Base-by-base conservation (phyloP, 1,140 invertebrate genomes). In the Teleogryllus occipitalis region DNA sequence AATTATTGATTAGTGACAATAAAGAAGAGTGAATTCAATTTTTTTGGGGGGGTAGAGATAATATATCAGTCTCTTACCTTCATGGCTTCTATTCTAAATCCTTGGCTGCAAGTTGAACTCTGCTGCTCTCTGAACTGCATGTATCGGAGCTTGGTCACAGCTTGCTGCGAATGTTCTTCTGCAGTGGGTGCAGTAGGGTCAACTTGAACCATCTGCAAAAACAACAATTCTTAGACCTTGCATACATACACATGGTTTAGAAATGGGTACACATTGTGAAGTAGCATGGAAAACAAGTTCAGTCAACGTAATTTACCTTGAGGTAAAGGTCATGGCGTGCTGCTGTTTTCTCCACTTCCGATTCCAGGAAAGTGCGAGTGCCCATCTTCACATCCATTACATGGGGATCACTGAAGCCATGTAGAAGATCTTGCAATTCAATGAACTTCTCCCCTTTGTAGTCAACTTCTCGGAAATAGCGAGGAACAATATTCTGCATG, bases 341-440 rank as follows among this genome's bases (percentile, higher is more conserved):
- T 7, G 88, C 90, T 10, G 89, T 91, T 83, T 98, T 98, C 82
- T 92, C 92, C 1, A 98, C 97, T 89, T 98, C 97, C 0, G 93
- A 93, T 86, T 98, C 97, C 8, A 98, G 88, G 85, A 98, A 99
- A 12, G 97, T 98, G 80, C 95, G 89, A 0, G 93, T 94, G 18
- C 96, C 96, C 89, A 97, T 94, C 88, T 97, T 97, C 73, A 97
- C 94, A 85, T 97, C 96, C 91, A 97, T 96, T 0, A 97, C 94
- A 82, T 94, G 91, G 0, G 95, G 95, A 85, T 97, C 93, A 82
- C 91, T 86, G 85, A 96, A 97, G 72, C 94, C 93, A 82, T 94
- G 92, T 21, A 97, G 85, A 6, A 98, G 87, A 85, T 97, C 95
- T 87, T 96, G 93, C 76, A 97, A 90, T 86, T 97, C 95, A 81